These are phyloP conservation scores for Triops longicaudatus DNA, from an alignment of 1,140 invertebrate species.

Conservation along the genomic window DNA sequence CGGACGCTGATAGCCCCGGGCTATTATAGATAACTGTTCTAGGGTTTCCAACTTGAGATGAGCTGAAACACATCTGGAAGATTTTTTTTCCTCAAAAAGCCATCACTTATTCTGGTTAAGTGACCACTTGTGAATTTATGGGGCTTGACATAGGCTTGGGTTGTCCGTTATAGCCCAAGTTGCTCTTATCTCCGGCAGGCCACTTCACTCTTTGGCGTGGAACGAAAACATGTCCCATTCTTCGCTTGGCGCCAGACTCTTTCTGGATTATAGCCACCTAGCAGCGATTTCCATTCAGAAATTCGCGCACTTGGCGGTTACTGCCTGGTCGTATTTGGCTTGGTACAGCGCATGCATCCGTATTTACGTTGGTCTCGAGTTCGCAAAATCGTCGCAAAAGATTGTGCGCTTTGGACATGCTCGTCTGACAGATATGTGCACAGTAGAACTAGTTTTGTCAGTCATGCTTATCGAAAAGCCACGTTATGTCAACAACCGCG, in stretches of 20 bases:
- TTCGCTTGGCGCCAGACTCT: background rate
- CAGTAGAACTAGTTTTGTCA: too few relatives aligned
- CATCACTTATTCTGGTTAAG: background rate
- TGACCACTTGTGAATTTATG: constrained; percentile 6
- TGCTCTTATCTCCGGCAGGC: background rate
- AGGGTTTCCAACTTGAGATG: background rate
- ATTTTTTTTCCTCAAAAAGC: background rate
- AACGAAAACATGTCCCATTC: background rate
- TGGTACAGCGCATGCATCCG: too few relatives aligned
- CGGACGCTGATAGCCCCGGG: background rate
- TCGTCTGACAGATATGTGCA: too few relatives aligned
- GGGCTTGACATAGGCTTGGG: background rate
- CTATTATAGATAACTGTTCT: background rate
- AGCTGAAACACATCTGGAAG: background rate
- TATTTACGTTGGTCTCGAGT: too few relatives aligned
- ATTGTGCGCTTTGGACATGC: too few relatives aligned
- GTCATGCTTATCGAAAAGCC: too few relatives aligned
- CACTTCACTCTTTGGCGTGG: background rate
- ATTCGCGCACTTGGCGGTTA: background rate
- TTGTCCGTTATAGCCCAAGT: background rate
- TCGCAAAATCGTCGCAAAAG: too few relatives aligned
- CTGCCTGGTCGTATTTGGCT: background rate
- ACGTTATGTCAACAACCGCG: too few relatives aligned
- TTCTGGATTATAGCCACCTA: background rate
- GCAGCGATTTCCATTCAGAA: background rate